Evolutionary conservation across 2,797 vertebrate species (phyloP).

Genomic region (Mastacembelus armatus): DNA sequence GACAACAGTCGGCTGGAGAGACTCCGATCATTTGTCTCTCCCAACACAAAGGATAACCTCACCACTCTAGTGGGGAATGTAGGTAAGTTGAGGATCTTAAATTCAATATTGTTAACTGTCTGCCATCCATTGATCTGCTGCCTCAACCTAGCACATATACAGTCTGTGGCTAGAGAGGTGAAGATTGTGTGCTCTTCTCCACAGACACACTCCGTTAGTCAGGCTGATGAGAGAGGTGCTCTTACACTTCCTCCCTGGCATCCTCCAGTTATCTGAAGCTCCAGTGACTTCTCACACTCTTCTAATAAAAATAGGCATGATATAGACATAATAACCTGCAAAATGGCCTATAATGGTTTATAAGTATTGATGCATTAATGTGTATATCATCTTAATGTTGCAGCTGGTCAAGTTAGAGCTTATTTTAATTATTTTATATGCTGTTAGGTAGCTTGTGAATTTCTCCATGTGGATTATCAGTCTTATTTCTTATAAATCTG

Average conservation of each 20-base stretch:
- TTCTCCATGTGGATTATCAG: too few relatives aligned
- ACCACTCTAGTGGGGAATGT: constrained; percentile 86
- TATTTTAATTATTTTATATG: too few relatives aligned
- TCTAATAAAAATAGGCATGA: too few relatives aligned
- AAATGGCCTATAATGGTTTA: too few relatives aligned
- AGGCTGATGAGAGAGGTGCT: neutral
- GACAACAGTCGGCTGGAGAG: constrained; percentile 82
- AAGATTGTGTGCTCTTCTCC: neutral
- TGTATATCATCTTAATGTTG: too few relatives aligned
- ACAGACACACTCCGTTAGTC: neutral
- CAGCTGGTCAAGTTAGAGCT: too few relatives aligned
- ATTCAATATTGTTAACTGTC: neutral
- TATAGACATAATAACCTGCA: too few relatives aligned
- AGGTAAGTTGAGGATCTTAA: constrained; percentile 73
- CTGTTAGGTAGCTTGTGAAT: too few relatives aligned
- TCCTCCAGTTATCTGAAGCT: neutral
- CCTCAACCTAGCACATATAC: neutral
- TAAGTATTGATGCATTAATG: too few relatives aligned
- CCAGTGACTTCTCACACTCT: too few relatives aligned
- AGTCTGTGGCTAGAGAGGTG: neutral
- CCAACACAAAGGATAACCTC: constrained; percentile 77
- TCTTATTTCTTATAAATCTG: too few relatives aligned
- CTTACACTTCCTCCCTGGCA: neutral
- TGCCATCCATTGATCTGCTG: neutral
- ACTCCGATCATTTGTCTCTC: constrained; percentile 81